phyloP scores from a whole-genome alignment of 2,888 invertebrate species.

The Drosophila prolongata region DNA sequence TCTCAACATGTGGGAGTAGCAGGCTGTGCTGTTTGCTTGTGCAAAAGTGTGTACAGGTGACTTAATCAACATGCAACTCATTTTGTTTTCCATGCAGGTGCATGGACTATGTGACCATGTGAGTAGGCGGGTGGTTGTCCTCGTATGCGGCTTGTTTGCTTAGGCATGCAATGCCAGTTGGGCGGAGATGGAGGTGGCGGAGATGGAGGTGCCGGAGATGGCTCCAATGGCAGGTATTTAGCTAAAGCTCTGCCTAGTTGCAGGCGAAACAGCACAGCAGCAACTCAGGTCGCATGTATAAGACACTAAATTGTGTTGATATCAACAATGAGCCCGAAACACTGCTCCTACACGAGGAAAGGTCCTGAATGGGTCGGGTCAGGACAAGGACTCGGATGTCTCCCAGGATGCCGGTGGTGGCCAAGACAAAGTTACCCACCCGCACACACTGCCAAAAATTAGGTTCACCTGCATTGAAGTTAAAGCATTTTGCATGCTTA shows the following conservation, averaged over 20 bases:
- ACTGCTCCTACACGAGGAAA: conserved; percentile 39
- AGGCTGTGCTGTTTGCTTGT: conserved; percentile 59
- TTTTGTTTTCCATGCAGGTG: conserved; percentile 56
- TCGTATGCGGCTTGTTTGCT: conserved; percentile 34
- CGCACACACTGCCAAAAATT: conserved; percentile 18
- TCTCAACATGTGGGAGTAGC: conserved; percentile 32
- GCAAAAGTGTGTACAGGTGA: conserved; percentile 77
- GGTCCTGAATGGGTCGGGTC: conserved; percentile 42
- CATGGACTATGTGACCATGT: conserved; percentile 31
- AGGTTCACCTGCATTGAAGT: too few relatives aligned
- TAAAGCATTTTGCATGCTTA: too few relatives aligned
- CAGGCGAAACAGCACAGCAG: conserved; percentile 43
- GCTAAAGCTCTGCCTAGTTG: conserved; percentile 61
- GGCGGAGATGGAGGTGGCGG: not conserved
- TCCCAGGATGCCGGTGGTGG: conserved; percentile 12
- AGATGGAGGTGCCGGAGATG: conserved; percentile 7
- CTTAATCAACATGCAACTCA: conserved; percentile 80
- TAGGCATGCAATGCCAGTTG: conserved; percentile 15
- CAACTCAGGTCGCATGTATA: conserved; percentile 58
- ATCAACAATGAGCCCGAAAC: conserved; percentile 78
- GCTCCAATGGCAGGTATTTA: conserved; percentile 66
- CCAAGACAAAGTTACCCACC: conserved; percentile 47
- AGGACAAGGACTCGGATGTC: conserved; percentile 37
- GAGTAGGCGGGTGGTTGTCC: conserved; percentile 11
- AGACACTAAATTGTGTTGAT: conserved; percentile 81